Evolutionary conservation across 2,113 vertebrate species (phyloP).

Genomic region (Grallaria varia): DNA sequence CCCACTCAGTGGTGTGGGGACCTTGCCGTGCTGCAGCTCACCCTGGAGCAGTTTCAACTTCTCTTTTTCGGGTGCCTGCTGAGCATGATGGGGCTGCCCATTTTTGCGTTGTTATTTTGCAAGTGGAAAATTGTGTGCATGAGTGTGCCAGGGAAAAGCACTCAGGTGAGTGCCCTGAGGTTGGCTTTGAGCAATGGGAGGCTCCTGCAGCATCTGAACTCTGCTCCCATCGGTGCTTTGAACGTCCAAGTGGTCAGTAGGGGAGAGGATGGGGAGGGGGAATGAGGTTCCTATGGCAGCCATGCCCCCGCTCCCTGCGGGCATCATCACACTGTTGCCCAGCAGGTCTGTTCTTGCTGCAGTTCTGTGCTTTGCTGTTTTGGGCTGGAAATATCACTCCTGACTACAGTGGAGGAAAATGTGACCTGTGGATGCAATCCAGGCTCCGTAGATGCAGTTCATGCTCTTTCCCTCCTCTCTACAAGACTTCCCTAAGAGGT

Average conservation of each 20-base stretch:
- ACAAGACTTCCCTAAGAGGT: neutral
- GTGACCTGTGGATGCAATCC: neutral
- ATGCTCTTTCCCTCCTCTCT: neutral
- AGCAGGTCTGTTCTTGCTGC: no score
- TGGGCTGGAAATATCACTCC: neutral
- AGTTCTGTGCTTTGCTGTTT: neutral
- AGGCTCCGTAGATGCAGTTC: neutral
- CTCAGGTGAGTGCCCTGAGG: neutral
- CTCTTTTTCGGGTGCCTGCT: neutral
- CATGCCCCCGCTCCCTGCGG: accelerated
- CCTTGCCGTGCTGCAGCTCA: neutral
- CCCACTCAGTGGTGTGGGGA: accelerated
- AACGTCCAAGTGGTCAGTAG: neutral
- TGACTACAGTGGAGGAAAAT: neutral
- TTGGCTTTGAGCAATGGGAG: accelerated
- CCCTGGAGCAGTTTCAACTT: neutral
- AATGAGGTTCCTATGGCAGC: neutral
- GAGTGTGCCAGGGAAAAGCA: neutral
- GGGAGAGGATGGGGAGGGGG: neutral
- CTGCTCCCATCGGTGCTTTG: neutral
- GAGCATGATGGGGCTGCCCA: accelerated
- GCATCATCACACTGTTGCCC: accelerated
- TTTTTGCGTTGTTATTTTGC: neutral
- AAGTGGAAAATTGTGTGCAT: neutral
- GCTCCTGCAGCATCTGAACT: neutral